Conservation (phyloP, 2,888 invertebrate genomes). For the Trichacis sp. region DNA sequence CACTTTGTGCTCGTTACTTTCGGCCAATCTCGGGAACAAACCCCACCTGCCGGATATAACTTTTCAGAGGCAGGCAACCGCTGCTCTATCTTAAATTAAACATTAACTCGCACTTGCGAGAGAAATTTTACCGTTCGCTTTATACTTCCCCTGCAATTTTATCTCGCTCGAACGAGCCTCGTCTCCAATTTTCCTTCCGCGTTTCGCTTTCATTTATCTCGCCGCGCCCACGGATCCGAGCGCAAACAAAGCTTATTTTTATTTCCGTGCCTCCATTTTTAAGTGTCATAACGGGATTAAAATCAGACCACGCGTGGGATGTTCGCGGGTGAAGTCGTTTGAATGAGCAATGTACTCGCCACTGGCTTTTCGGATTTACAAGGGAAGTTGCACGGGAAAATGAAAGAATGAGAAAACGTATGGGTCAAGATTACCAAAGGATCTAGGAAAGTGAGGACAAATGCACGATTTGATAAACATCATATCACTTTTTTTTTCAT, state of each 20-base stretch:
- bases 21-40: constrained; percentile 35
- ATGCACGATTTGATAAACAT: no score
- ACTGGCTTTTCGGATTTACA: no score
- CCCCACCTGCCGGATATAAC: constrained; percentile 41
- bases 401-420: no score
- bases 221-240: constrained; percentile 8
- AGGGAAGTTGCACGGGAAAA: no score
- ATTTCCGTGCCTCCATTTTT: constrained; percentile 1
- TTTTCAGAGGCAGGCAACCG: constrained; percentile 43
- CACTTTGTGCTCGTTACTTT: constrained; percentile 39
- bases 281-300: constrained; percentile 5
- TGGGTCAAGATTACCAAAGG: no score
- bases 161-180: constrained; percentile 23
- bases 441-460: no score
- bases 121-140: constrained; percentile 59
- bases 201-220: constrained; percentile 20
- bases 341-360: neutral
- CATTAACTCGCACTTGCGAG: constrained; percentile 57
- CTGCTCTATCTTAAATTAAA: constrained; percentile 61
- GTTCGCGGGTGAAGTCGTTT: neutral
- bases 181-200: neutral
- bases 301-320: neutral
- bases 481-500: no score
- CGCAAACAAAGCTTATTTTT: neutral
- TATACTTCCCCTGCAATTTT: constrained; percentile 46